Base-by-base conservation (phyloP, 2,888 invertebrate genomes). In the Loripinus fragilis region DNA sequence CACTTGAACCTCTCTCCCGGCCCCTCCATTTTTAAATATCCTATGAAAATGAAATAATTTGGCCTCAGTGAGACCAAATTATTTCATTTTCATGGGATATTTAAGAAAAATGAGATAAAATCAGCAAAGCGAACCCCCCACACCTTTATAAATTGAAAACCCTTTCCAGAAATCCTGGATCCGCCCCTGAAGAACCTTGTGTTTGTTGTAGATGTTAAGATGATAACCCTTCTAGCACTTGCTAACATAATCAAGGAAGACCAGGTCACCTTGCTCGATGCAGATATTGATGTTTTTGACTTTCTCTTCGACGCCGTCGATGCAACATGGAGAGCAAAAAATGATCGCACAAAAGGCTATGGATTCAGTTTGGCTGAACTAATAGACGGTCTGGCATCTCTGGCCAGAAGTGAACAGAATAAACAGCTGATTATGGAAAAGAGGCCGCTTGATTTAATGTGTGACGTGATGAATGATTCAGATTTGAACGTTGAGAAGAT, bases 241-340 rank as follows among this genome's bases (percentile, higher is more conserved):
- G 86, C 89, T 2, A 85, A 88, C 76, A 86, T 90, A 60, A 86
- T 90, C 23, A 86, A 87, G 68, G 90, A 90, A 68, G 87, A 90
- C 38, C 83, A 88, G 73, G 88, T 87, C 17, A 75, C 85, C n/a
- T 74, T 85, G 17, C 75, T 90, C 17, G 76, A 83, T 5, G 86
- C 87, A 0, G 88, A 88, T 41, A 81, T 78, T n/a, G 75, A 79
- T 8, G 85, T 88, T 8, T 84, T 90, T 73, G 86, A 88, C 67
- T 88, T 89, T 67, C 68, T 90, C 0, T 52, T 88, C 15, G 68
- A 80, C 2, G 78, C 86, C 38, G 75, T 88, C 7, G 71, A 78
- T n/a, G 28, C 71, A n/a, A 70, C 76, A 42, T 52, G 52, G 52
- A 1, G 7, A 23, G 25, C 60, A 28, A 68, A 68, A 25, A 64